phyloP scores from a whole-genome alignment of 1,140 invertebrate genomes.

The Chionoecetes opilio region DNA sequence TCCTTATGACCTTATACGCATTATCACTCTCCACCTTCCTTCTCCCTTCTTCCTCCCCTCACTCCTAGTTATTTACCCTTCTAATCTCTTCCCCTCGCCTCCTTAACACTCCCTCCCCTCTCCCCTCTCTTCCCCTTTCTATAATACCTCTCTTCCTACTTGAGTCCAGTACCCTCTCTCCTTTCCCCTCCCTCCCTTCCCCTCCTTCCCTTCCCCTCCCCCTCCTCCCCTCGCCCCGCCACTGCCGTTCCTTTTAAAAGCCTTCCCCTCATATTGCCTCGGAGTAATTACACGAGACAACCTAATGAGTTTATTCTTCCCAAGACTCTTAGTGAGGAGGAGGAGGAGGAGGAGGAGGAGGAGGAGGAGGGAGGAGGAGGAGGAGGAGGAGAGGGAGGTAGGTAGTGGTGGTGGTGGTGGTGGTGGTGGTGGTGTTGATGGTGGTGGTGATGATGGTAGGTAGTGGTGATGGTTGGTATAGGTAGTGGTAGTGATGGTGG shows the following conservation, averaged over 20 bases:
- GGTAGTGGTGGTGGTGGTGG: background rate
- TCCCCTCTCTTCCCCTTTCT: too few relatives aligned
- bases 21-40: too few relatives aligned
- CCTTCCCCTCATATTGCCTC: constrained; percentile 14
- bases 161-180: too few relatives aligned
- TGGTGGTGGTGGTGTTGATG: background rate
- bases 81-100: background rate
- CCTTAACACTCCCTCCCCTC: too few relatives aligned
- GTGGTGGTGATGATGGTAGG: too few relatives aligned
- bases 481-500: too few relatives aligned
- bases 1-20: background rate
- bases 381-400: background rate
- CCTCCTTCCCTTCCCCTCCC: too few relatives aligned
- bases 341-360: background rate
- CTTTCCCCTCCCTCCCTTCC: too few relatives aligned
- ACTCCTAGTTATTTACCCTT: background rate
- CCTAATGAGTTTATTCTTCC: constrained; percentile 14
- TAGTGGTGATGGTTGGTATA: too few relatives aligned
- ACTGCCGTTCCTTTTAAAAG: background rate
- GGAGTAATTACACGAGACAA: background rate
- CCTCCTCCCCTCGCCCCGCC: too few relatives aligned
- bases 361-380: background rate
- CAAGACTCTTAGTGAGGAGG: background rate
- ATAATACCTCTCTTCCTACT: too few relatives aligned
- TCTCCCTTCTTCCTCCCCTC: background rate